Base-by-base conservation (phyloP, 2,797 vertebrate genomes). In the Lateolabrax maculatus region DNA sequence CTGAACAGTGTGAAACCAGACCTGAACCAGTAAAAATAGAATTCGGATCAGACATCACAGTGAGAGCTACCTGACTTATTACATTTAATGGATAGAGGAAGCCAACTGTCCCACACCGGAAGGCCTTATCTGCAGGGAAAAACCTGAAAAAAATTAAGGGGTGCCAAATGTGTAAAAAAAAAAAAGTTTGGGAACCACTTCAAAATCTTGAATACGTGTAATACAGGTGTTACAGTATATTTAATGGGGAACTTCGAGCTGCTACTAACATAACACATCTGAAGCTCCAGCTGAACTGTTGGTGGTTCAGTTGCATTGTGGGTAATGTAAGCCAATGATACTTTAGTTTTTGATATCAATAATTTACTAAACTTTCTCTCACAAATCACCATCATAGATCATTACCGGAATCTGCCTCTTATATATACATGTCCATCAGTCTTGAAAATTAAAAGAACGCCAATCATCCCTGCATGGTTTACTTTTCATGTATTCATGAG, bases 401-500 rank as follows among this genome's bases (percentile, higher is more conserved):
- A 70, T 70, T n/a, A 61, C 4, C n/a, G 25, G 36, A 44, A 71
- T 61, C 53, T 9, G 21, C 37, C 63, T 79, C 29, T 29, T 36
- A 62, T 44, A 41, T 53, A 23, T 36, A 58, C 44, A 41, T 53
- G 25, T 83, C 75, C 61, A 27, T 5, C 53, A 31, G 29, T 46
- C 51, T 71, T 53, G 62, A 57, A 74, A 84, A 57, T 55, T n/a
- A n/a, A n/a, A n/a, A 53, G 37, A 83, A 67, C 57, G 7, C 52
- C 63, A 80, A 63, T 66, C 51, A 11, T 75, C 61, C 43, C 55
- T 63, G 39, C 71, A 56, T 68, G 63, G 67, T 86, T 90, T 72
- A 65, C 61, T 81, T 87, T 87, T 81, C 68, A 86, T 85, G 79
- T 75, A 89, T 92, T 91, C 88, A 84, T 75, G 80, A 88, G 71